Base-by-base conservation (phyloP, 2,797 vertebrate genomes). In the Meda fulgida region DNA sequence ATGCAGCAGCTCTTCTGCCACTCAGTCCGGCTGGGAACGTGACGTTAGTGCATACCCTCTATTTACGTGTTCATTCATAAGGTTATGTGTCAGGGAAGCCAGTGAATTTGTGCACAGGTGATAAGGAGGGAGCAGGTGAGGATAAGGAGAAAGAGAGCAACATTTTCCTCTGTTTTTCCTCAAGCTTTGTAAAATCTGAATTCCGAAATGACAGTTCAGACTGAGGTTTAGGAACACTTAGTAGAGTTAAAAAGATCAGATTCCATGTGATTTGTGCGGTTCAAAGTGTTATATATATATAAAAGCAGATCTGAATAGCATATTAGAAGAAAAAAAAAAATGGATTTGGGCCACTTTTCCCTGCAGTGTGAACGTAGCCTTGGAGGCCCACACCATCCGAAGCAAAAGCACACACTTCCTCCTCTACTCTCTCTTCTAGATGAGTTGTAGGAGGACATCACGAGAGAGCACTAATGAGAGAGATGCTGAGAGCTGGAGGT, bases 401-500 rank as follows among this genome's bases (percentile, higher is more conserved):
- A 69, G 63, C 73, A 51, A 43, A 76, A 78, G 58, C 84, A 83
- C 67, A 75, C 48, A 63, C 63, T 36, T 67, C 51, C 72, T 71
- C 48, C 67, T 83, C 82, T 51, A 70, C 78, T 9, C n/a, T 26
- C 29, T 84, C 43, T 43, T 87, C 55, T 48, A 66, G 67, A 81
- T 76, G 60, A 81, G 60, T 63, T 81, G 78, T 75, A 81, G 66
- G 80, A 82, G 72, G 8, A 23, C 16, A 5, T 53, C 53, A 73
- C 14, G 19, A 71, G 46, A 43, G 19, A 70, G 43, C 63, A 40
- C 55, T 84, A 76, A 71, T 65, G 78, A 84, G 71, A 51, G 34
- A 46, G 29, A 55, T 6, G 16, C 58, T 71, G 29, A 53, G 77
- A 72, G 48, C 69, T 29, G 46, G 58, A 75, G 83, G 83, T 87